A percentile compares a stretch with the other conserved stretches of the same genome.
Conservation (phyloP, 2,888 invertebrate genomes). For the Hydrotaea cyrtoneurina region DNA sequence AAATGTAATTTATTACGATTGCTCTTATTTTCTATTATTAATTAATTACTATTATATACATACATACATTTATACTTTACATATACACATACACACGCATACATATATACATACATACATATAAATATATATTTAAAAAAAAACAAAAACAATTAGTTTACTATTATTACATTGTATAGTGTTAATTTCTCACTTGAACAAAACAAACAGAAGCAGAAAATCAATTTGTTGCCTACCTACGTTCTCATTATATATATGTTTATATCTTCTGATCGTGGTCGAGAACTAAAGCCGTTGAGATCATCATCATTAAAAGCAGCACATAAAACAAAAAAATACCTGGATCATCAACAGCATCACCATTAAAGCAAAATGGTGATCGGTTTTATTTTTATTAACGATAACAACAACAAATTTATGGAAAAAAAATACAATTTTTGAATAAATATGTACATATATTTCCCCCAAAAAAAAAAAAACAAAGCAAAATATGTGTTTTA, state of each 20-base stretch:
- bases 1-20: conserved; percentile 28
- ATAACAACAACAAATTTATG: conserved; percentile 15
- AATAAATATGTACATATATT: conserved; percentile 51
- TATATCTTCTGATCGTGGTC: neutral
- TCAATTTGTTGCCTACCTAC: conserved; percentile 30
- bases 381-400: conserved; percentile 34
- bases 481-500: conserved; percentile 45
- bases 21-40: neutral
- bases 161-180: conserved; percentile 31
- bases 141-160: neutral
- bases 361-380: conserved; percentile 31
- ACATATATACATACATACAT: neutral
- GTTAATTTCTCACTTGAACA: conserved; percentile 19
- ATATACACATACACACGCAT: neutral
- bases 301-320: conserved; percentile 24
- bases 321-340: neutral
- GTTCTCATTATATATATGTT: conserved; percentile 19
- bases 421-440: conserved; percentile 32
- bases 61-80: neutral
- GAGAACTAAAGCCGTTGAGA: conserved; percentile 23
- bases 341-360: conserved; percentile 18
- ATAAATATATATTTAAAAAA: neutral
- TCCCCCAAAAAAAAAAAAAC: too few species aligned
- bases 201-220: neutral
- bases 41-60: neutral